These are phyloP conservation scores for Beroe forskalii DNA, from an alignment of 37 sponge, comb jelly and placozoan species.

Conservation along the genomic window DNA sequence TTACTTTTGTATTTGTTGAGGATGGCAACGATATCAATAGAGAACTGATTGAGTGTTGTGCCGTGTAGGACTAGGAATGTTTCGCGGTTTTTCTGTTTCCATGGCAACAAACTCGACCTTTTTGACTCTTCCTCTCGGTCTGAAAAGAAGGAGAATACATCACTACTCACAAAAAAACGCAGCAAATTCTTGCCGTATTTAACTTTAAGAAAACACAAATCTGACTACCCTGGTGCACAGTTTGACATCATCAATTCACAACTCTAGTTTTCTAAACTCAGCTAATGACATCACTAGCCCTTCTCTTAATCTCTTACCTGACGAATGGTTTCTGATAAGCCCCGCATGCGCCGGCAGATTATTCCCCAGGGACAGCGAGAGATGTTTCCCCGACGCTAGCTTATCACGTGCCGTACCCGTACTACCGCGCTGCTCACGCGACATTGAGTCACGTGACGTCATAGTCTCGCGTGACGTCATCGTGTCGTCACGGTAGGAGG, in stretches of 20 bases:
- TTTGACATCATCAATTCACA: too few relatives aligned
- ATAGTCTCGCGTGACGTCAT: slow-evolving; percentile 31
- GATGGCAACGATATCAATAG: slow-evolving; percentile 1
- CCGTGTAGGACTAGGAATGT: slow-evolving; percentile 54
- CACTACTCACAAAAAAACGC: too few relatives aligned
- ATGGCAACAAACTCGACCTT: slow-evolving; percentile 29
- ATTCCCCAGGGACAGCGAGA: slow-evolving; percentile 48
- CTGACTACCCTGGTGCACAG: too few relatives aligned
- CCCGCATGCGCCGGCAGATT: slow-evolving; percentile 18
- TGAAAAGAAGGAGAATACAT: too few relatives aligned
- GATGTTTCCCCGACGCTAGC: slow-evolving; percentile 29
- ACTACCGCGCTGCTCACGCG: not conserved
- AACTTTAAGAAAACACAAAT: too few relatives aligned
- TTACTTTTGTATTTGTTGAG: slow-evolving; percentile 38
- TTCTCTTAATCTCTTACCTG: too few relatives aligned
- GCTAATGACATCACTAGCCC: too few relatives aligned
- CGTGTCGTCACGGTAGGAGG: not conserved
- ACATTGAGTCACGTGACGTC: slow-evolving; percentile 7
- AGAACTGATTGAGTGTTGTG: slow-evolving; percentile 46
- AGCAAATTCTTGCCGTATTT: too few relatives aligned
- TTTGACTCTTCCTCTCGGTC: not conserved
- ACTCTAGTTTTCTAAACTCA: too few relatives aligned
- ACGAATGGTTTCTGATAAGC: not conserved
- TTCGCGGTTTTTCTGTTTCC: slow-evolving; percentile 34
- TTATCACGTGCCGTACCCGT: not conserved